These are phyloP conservation scores for Anoplophora glabripennis DNA, from an alignment of 1,140 invertebrate species.

Conservation along the genomic window DNA sequence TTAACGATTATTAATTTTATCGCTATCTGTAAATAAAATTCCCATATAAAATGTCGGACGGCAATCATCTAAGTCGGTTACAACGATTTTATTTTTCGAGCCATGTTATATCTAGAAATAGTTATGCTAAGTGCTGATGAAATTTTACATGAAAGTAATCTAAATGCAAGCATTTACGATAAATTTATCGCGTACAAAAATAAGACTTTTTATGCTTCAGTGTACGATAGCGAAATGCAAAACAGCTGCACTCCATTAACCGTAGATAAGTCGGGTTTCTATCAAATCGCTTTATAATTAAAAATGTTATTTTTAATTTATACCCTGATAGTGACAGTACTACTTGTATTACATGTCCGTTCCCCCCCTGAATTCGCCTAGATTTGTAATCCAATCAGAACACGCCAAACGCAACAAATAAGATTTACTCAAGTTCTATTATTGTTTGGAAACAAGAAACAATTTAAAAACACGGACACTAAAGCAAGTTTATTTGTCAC, in stretches of 20 bases:
- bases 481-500: too few species aligned
- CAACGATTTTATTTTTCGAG: conserved; percentile 13
- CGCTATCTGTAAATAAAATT: too few species aligned
- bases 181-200: background rate
- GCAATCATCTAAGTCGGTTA: background rate
- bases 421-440: too few species aligned
- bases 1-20: too few species aligned
- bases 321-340: background rate
- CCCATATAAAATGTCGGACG: too few species aligned
- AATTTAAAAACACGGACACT: too few species aligned
- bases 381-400: too few species aligned
- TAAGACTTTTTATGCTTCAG: background rate
- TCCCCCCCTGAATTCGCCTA: too few species aligned
- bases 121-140: conserved; percentile 20
- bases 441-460: too few species aligned
- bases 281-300: background rate
- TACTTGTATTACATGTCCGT: too few species aligned
- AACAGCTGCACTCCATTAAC: conserved; percentile 1
- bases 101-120: conserved; percentile 15
- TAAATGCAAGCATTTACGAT: conserved; percentile 9
- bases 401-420: too few species aligned
- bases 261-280: background rate
- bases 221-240: conserved; percentile 3
- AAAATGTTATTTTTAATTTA: conserved; percentile 1
- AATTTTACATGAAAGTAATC: conserved; percentile 13